Evolutionary conservation across 35 echinoderm and acorn worm species (phyloP).

Genomic region (Diadema setosum): DNA sequence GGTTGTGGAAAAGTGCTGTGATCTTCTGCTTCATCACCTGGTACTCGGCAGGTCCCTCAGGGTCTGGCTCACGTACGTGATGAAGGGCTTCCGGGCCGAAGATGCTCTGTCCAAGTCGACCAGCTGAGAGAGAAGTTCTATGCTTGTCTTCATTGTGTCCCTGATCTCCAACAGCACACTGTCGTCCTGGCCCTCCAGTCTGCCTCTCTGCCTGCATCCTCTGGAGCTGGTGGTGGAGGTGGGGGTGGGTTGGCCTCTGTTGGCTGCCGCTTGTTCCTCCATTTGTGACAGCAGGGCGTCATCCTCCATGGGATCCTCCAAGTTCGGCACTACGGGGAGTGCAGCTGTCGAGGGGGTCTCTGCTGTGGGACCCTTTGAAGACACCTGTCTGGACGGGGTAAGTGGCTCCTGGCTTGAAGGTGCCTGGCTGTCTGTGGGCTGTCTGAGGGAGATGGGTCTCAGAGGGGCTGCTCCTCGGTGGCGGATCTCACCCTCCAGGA

Average conservation of each 20-base stretch:
- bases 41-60: neutral
- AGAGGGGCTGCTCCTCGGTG: constrained; percentile 3
- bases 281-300: neutral
- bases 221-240: neutral
- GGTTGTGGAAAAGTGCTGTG: neutral
- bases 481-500: constrained; percentile 6
- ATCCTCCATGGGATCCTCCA: neutral
- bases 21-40: neutral
- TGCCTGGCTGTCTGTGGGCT: neutral
- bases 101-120: neutral
- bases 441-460: neutral
- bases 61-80: neutral
- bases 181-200: neutral
- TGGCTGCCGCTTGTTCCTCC: neutral
- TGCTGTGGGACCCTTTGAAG: neutral
- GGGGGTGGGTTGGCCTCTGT: neutral
- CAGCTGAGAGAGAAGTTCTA: neutral
- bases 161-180: neutral
- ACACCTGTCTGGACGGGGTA: neutral
- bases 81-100: neutral
- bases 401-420: neutral
- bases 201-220: neutral
- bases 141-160: neutral
- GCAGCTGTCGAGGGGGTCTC: neutral
- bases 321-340: neutral